These are phyloP conservation scores for Aphis gossypii DNA, from an alignment of 1,140 invertebrate genomes.

Conservation along the genomic window DNA sequence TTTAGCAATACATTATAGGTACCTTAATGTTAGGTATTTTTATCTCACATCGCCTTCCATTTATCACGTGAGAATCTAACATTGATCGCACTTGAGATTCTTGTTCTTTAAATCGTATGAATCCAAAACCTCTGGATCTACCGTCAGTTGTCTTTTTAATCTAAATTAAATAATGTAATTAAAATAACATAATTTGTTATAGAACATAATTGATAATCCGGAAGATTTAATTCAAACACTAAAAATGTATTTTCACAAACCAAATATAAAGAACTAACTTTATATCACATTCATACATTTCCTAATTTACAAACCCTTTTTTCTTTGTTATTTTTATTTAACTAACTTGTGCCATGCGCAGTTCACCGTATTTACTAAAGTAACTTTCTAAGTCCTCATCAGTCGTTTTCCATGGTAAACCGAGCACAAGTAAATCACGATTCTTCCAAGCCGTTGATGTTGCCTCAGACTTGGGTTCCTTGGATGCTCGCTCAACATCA, in stretches of 20 bases:
- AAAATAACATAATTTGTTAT: constrained; percentile 5
- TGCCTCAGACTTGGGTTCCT: constrained; percentile 56
- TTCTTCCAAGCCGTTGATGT: constrained; percentile 66
- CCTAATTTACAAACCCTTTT: constrained; percentile 53
- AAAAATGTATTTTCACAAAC: constrained; percentile 9
- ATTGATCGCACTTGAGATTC: constrained; percentile 86
- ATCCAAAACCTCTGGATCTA: constrained; percentile 95
- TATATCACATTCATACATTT: constrained; percentile 49
- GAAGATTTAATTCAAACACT: constrained; percentile 21
- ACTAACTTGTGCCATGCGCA: constrained; percentile 77
- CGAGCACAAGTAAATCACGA: constrained; percentile 86
- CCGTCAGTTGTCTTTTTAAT: constrained; percentile 73
- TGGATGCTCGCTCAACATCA: constrained; percentile 57
- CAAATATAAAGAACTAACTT: constrained; percentile 47
- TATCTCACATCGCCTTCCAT: constrained; percentile 95
- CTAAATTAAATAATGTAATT: constrained; percentile 64
- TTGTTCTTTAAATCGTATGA: constrained; percentile 92
- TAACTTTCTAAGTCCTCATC: constrained; percentile 78
- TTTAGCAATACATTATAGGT: not conserved
- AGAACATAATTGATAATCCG: not conserved
- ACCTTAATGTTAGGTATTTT: constrained; percentile 76
- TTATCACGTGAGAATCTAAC: constrained; percentile 90
- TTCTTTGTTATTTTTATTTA: constrained; percentile 43
- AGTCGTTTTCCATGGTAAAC: constrained; percentile 80
- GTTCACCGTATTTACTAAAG: constrained; percentile 78